Percentiles rank a stretch among this genome's conserved stretches.
Evolutionary conservation across 1,140 invertebrate species (phyloP).

Genomic region (Ostrea denselamellosa): DNA sequence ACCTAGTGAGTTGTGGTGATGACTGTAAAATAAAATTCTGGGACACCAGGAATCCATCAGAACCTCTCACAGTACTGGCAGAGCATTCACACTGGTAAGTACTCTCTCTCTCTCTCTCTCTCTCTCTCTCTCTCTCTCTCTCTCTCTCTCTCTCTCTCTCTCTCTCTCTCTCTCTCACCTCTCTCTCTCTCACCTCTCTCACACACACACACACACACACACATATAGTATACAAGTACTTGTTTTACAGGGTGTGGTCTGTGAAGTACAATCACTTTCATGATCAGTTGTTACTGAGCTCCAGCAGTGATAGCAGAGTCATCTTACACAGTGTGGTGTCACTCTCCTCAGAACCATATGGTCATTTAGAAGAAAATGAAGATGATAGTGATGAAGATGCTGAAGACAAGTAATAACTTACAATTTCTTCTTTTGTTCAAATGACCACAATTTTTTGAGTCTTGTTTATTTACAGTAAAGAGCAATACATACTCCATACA

Average conservation of each 20-base stretch:
- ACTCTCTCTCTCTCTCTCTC: neutral
- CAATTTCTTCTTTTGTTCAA: too few species aligned
- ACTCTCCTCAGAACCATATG: slow-evolving; percentile 90
- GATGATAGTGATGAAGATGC: slow-evolving; percentile 79
- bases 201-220: too few species aligned
- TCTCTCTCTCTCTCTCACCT: too few species aligned
- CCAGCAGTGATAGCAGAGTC: slow-evolving; percentile 95
- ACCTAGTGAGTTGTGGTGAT: slow-evolving; percentile 95
- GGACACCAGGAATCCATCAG: slow-evolving; percentile 91
- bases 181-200: neutral
- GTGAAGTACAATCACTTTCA: slow-evolving; percentile 97
- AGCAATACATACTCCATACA: too few species aligned
- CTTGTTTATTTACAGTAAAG: too few species aligned
- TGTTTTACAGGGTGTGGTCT: slow-evolving; percentile 89
- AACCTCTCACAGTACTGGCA: slow-evolving; percentile 88
- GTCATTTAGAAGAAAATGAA: slow-evolving; percentile 81
- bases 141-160: neutral
- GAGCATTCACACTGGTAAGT: slow-evolving; percentile 96
- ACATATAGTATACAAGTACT: neutral
- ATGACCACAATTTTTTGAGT: too few species aligned
- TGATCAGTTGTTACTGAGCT: slow-evolving; percentile 96
- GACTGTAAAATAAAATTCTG: slow-evolving; percentile 97
- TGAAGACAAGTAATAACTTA: slow-evolving; percentile 48
- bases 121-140: neutral
- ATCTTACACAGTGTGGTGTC: slow-evolving; percentile 91